phyloP scores from a whole-genome alignment of 2,113 vertebrate species.

The Acanthisitta chloris region DNA sequence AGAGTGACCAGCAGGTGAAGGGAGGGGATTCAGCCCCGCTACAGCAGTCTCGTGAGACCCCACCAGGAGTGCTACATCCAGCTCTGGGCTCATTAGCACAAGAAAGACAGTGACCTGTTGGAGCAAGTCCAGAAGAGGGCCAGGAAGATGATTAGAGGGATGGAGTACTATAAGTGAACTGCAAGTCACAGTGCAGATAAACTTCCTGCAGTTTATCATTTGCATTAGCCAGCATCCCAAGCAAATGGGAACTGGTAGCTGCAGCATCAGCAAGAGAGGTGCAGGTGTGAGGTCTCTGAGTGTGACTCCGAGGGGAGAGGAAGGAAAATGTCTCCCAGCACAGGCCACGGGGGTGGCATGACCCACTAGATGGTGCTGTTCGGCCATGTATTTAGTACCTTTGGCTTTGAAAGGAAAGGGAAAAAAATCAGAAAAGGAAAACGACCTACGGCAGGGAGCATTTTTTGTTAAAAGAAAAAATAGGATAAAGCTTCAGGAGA shows the following conservation, averaged over 20 bases:
- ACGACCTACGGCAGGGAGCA: rapidly evolving
- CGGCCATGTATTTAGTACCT: rapidly evolving
- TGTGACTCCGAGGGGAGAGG: rapidly evolving
- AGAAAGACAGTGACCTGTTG: not conserved
- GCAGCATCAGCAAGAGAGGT: not conserved
- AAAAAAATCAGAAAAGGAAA: rapidly evolving
- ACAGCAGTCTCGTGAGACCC: not conserved
- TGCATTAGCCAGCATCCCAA: no score
- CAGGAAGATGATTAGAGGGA: not conserved
- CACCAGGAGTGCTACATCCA: not conserved
- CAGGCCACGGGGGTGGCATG: rapidly evolving
- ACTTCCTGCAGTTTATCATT: not conserved
- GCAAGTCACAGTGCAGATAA: no score
- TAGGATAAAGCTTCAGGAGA: not conserved
- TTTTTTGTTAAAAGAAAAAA: not conserved
- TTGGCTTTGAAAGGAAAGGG: rapidly evolving
- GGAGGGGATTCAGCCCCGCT: not conserved
- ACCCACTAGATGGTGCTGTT: not conserved
- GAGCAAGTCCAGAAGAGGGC: not conserved
- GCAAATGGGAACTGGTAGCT: rapidly evolving
- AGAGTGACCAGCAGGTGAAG: not conserved
- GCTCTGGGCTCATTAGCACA: not conserved
- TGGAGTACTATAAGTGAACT: no score
- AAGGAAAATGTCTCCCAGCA: rapidly evolving
- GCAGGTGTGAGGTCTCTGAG: rapidly evolving